Conservation (phyloP, 2,888 invertebrate species). For the Elmis aenea region DNA sequence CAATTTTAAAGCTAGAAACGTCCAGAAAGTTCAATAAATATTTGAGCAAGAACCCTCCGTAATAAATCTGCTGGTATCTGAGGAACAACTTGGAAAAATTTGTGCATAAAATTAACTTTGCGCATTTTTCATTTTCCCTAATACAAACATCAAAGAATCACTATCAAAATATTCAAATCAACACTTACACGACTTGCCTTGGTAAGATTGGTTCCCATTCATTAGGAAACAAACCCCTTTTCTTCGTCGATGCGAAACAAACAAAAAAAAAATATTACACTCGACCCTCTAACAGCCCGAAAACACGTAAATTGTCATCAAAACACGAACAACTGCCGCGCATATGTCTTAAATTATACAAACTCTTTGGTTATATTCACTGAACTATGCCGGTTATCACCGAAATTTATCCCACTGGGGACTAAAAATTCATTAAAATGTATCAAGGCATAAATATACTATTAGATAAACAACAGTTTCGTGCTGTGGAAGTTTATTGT, state of each 20-base stretch:
- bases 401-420: constrained; percentile 27
- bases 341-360: constrained; percentile 6
- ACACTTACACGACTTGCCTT: constrained; percentile 49
- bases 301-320: constrained; percentile 12
- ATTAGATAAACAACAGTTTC: constrained; percentile 23
- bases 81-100: too few species aligned
- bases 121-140: too few species aligned
- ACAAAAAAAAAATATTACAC: constrained; percentile 5
- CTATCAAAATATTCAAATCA: too few species aligned
- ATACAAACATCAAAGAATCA: too few species aligned
- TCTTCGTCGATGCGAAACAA: constrained; percentile 6
- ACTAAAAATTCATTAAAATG: constrained; percentile 32
- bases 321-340: constrained; percentile 7
- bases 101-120: too few species aligned
- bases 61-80: too few species aligned
- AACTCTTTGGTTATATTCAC: constrained; percentile 9
- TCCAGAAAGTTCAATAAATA: too few species aligned
- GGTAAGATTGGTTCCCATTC: constrained; percentile 51
- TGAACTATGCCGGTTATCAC: constrained; percentile 21
- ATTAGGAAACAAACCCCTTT: constrained; percentile 31
- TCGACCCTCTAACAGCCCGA: constrained; percentile 5
- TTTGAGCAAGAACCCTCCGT: too few species aligned
- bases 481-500: constrained; percentile 20
- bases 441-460: constrained; percentile 33
- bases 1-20: too few species aligned